Evolutionary conservation across 2,888 invertebrate genomes (phyloP).

Genomic region (Apoda limacodes): DNA sequence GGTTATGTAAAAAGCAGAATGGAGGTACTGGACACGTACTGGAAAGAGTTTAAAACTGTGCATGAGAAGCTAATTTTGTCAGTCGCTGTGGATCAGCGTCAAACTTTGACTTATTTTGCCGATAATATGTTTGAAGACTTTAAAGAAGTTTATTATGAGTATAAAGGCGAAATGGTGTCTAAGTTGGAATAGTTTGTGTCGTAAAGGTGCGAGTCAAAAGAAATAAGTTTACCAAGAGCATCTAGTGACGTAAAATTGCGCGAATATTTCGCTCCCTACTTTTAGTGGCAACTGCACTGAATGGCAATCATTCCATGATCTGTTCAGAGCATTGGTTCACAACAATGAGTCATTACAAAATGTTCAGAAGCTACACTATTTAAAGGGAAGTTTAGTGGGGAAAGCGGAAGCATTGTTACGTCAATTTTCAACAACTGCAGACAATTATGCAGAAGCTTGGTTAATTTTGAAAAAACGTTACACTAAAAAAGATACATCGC

Average conservation of each 20-base stretch:
- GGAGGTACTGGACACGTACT: constrained; percentile 11
- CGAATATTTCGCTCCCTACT: constrained; percentile 11
- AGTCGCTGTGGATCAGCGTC: neutral
- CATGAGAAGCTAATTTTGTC: constrained; percentile 5
- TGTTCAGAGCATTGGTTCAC: constrained; percentile 12
- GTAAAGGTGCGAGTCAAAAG: constrained; percentile 1
- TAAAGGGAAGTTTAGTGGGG: constrained; percentile 8
- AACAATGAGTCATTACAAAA: constrained; percentile 9
- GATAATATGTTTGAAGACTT: constrained; percentile 5
- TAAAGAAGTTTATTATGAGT: constrained; percentile 8
- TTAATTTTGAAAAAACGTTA: constrained; percentile 16
- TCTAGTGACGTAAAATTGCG: constrained; percentile 7
- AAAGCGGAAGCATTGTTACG: constrained; percentile 9
- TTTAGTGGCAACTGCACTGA: constrained; percentile 13
- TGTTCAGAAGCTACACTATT: constrained; percentile 14
- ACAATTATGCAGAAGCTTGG: too few relatives aligned
- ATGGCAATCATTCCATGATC: constrained; percentile 12
- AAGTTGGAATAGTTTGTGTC: too few relatives aligned
- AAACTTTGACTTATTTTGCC: constrained; percentile 6
- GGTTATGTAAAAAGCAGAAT: constrained; percentile 9
- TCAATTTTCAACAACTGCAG: constrained; percentile 8
- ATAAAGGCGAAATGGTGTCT: constrained; percentile 9
- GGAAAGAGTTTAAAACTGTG: constrained; percentile 7
- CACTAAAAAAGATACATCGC: constrained; percentile 22
- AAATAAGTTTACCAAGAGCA: neutral